Evolutionary conservation across 2,888 invertebrate species (phyloP), one percentile per base, ranked within the genome.

Genomic region (Teleogryllus oceanicus): DNA sequence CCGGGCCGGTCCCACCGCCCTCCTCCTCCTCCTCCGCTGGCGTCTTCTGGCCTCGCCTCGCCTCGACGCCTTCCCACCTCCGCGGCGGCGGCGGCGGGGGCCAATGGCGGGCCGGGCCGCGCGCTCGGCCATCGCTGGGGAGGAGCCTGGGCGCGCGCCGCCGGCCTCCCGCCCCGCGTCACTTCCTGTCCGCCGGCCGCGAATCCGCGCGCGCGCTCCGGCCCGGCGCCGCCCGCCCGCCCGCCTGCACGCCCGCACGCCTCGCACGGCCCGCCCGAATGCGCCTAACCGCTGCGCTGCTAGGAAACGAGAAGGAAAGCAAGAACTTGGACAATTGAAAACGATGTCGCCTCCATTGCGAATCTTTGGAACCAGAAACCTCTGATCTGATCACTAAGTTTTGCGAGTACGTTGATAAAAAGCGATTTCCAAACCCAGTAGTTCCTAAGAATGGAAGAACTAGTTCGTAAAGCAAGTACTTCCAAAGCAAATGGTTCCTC

Each of bases 81-180:
- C 62, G 62, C 62, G 62, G 16, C 62, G 62, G 10, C n/a, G 62
- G 18, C 62, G 62, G 16, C 16, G 16, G 16, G 62, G 62, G 62
- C 62, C 62, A 62, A 62, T 62, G 62, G 62, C 62, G 62, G 13
- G 16, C 62, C 16, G 62, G 62, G 62, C 62, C 62, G n/a, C 62
- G 62, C 62, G 62, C 62, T 62, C 62, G 62, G 62, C 62, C 62
- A 62, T 62, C 62, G 62, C 62, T n/a, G 62, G 62, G 62, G 62
- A 62, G 62, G 62, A 62, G 62, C 62, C 62, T 18, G n/a, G 62
- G 62, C n/a, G 62, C 62, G 62, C 62, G 37, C 62, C 16, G n/a
- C 62, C 62, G 62, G 62, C 62, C 62, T n/a, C 62, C 16, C 62
- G 62, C 62, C 62, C 62, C 62, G 62, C 62, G n/a, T 18, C 62